Base-by-base conservation (phyloP, 2,113 vertebrate genomes). In the Salvelinus namaycush region DNA sequence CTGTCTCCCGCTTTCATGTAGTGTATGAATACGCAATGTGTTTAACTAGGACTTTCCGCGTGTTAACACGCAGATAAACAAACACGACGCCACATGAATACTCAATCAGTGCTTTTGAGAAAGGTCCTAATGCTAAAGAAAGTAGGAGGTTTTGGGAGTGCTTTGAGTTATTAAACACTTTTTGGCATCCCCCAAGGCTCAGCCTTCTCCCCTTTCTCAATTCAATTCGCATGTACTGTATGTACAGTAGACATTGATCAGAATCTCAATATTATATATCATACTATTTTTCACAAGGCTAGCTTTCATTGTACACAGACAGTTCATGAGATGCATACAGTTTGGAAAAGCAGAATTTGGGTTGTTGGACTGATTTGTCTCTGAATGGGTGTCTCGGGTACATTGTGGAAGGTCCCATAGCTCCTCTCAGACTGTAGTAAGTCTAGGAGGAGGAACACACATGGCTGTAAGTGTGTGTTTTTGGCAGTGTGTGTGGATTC, bases 21-120 rank as follows among this genome's bases (percentile, higher is more conserved):
- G 67, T 73, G 82, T 78, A 90, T 89, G 87, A 92, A 93, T 85
- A 90, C 88, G 84, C 89, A 87, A 89, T 86, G 78, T 84, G 86
- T 83, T 87, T 75, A 84, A 88, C 51, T 86, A 84, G 86, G 86
- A 84, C 89, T 79, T 83, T 70, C 29, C 26, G 81, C 84, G 68
- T 76, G 83, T 83, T 82, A 88, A 88, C 79, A 79, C 64, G 39
- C 79, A 29, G 82, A 91, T 87, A 91, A 90, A 89, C 83, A 90
- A 90, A 89, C 87, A 89, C 83, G 88, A 84, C 83, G 13, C 79
- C 78, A 75, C 76, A 82, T 84, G 85, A 88, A 91, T 88, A 88
- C 81, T 77, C 83, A 89, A 88, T 90, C 78, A 84, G 70, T 71
- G 82, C 74, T 80, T 54, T 70, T 76, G 75, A 86, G 77, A 71